Base-by-base conservation (phyloP, 2,113 vertebrate species). In the Embiotoca jacksoni region DNA sequence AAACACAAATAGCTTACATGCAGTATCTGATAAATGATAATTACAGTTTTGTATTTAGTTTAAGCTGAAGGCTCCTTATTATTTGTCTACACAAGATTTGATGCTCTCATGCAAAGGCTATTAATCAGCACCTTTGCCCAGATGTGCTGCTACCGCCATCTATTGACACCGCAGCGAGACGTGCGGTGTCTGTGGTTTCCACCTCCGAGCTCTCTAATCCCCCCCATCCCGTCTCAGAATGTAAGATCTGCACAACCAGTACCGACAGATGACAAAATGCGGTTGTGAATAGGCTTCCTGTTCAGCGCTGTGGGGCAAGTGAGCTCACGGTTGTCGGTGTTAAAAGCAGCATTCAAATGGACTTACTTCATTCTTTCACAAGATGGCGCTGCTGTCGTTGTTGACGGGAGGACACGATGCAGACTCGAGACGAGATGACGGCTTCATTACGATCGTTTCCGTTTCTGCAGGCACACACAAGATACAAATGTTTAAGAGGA, bases 131-230 rank as follows among this genome's bases (percentile, higher is more conserved):
- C 36, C 16, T 66, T 36, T 59, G 72, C 16, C 44, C 33, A 14
- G 53, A 68, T 88, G 91, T 84, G 82, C 74, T 88, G 75, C 89
- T 93, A 92, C 92, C 92, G 91, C 91, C 92, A 86, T 83, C 91
- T 93, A 69, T 65, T 91, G 91, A 73, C 65, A 4, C 61, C 50
- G 58, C 50, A 49, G 54, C 0, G 4, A 74, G 72, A 32, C 67
- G 13, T 39, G 13, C 6, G 11, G 66, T 23, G 49, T 60, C 15
- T 30, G 15, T 23, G 6, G 46, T 39, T 16, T 32, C 13, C 11
- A 4, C 16, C 31, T 36, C 63, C 33, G 31, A 74, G 64, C 31
- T 3, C 50, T 11, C 14, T 50, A 3, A 39, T 30, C 54, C 47
- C 66, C 16, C 44, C 56, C 1, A 7, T 58, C 14, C 36, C 14